Evolutionary conservation across 30 jellyfish, hydroid and myxozoan genomes (phyloP), one percentile per base, ranked within the genome.

Genomic region (Rhopilema esculentum): DNA sequence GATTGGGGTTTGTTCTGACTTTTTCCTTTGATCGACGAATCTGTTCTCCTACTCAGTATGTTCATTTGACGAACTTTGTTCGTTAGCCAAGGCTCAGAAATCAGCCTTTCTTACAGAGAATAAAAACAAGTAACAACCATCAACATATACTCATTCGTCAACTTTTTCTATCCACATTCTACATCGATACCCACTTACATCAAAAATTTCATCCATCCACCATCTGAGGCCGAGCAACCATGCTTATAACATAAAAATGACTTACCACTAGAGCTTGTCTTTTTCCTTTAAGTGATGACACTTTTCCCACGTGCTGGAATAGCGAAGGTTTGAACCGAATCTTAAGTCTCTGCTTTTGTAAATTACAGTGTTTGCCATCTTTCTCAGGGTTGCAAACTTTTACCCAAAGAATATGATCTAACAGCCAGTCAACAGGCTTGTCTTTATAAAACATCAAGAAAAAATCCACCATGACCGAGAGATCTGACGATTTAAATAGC

Each of bases 351-450:
- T 80, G 77, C 77, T 94, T 94, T 25, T 94, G 97, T 28, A 49
- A 12, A 57, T 79, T 72, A 62, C 98, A 94, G 53, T 89, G 97
- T 33, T 94, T 94, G 19, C 31, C 76, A 66, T 94, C 97, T 52
- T 84, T 85, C 72, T 94, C 98, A n/a, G 98, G 98, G 65, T 94
- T 84, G 75, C 98, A 94, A 18, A 83, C 97, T 68, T 94, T 91
- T 27, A 94, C 98, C 97, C 93, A 89, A 22, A 94, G 63, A 7
- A 94, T 86, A 66, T 94, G 98, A 74, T 94, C 98, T 6, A 94
- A 84, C 28, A 94, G 90, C 98, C 98, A 94, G 61, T 94, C 98
- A 19, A 83, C 95, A 25, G 98, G 98, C 91, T 94, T 94, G 72
- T 94, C 97, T 66, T 81, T 94, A 63, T 94, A 88, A 76, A 94